Base-by-base conservation (phyloP, 2,113 vertebrate species). In the Tyto alba region DNA sequence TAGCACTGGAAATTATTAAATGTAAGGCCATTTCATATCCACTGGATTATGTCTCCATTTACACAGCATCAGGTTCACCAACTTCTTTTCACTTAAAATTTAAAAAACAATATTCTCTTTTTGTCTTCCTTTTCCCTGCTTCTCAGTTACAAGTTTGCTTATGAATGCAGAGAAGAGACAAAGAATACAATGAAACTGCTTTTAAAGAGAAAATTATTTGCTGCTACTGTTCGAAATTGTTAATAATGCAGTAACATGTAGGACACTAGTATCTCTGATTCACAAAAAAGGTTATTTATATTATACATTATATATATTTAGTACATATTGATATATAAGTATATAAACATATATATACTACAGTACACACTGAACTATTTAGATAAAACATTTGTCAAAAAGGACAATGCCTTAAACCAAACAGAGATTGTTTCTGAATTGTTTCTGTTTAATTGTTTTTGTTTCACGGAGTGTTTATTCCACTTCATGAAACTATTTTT, bases 321-420 rank as follows among this genome's bases (percentile, higher is more conserved):
- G 36, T 43, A 77, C 7, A 48, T 36, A 80, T 23, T 84, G 69
- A 69, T 50, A 62, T 7, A 0, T 56, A 74, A 75, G 4, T 45
- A 53, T 41, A 53, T 62, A 78, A 87, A 79, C 47, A 3, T 38
- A 75, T 16, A 75, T 16, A 8, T 41, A 63, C 36, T 71, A 57
- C 34, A 73, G 66, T 50, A 84, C 59, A 94, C 32, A 72, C 25
- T 64, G 67, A 92, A 88, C 47, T 79, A 40, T 66, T 92, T 18
- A 75, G n/a, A 75, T 53, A 73, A 86, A 95, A 90, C 25, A 78
- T 62, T 88, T 47, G 27, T 90, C 80, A 92, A 80, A 86, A 94
- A 82, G 30, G 57, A 85, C 40, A 81, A 79, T 52, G 53, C 34
- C 71, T 91, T 85, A 79, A 91, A 89, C 68, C 13, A 15, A 89